Percentiles rank a stretch among this genome's conserved stretches.
These are phyloP conservation scores for Phortica okadai DNA, from an alignment of 2,888 invertebrate species.

Conservation along the genomic window DNA sequence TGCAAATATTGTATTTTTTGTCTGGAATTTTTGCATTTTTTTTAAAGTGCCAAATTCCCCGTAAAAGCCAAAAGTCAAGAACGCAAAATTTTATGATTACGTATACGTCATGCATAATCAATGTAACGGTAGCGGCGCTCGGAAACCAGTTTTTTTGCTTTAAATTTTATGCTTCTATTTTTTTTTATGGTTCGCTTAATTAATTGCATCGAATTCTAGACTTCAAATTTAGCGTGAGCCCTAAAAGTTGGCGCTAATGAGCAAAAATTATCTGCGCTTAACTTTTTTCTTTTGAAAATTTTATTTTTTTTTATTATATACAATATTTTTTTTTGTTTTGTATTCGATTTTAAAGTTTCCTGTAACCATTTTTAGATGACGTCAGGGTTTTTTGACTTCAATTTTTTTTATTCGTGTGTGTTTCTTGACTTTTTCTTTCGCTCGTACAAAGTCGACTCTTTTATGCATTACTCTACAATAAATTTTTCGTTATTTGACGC, in stretches of 20 bases:
- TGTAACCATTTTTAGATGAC: conserved; percentile 25
- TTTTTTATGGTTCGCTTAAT: too few relatives aligned
- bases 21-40: too few relatives aligned
- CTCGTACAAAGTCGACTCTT: not conserved
- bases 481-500: not conserved
- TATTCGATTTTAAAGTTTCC: not conserved
- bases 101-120: too few relatives aligned
- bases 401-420: not conserved
- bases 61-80: too few relatives aligned
- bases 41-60: too few relatives aligned
- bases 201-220: not conserved
- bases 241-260: not conserved
- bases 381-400: conserved; percentile 12
- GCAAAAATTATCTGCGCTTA: not conserved
- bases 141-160: too few relatives aligned
- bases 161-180: too few relatives aligned
- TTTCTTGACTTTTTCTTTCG: not conserved
- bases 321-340: not conserved
- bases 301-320: not conserved
- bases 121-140: too few relatives aligned
- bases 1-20: too few relatives aligned
- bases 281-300: not conserved
- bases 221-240: not conserved
- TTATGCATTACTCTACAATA: not conserved
- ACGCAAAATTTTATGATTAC: too few relatives aligned